phyloP scores from a whole-genome alignment of 1,140 invertebrate genomes.

The Drosophila navojoa region DNA sequence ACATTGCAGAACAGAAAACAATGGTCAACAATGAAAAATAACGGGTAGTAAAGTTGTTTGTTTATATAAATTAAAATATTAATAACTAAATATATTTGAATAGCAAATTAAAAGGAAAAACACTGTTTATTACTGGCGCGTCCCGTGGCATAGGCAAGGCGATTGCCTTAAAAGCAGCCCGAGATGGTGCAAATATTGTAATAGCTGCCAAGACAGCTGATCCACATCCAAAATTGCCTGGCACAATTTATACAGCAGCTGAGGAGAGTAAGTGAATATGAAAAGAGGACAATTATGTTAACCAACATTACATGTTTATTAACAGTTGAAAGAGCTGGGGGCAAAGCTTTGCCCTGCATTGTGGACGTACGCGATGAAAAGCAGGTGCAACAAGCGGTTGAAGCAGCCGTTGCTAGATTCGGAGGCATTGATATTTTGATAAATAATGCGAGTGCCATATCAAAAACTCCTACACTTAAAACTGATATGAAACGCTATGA shows the following conservation, averaged over 20 bases:
- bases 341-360: slow-evolving; percentile 95
- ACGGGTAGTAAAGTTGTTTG: slow-evolving; percentile 30
- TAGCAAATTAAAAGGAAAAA: slow-evolving; percentile 94
- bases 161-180: slow-evolving; percentile 96
- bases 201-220: slow-evolving; percentile 97
- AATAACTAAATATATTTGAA: neutral
- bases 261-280: slow-evolving; percentile 92
- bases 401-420: slow-evolving; percentile 94
- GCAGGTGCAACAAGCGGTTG: slow-evolving; percentile 92
- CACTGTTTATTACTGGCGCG: slow-evolving; percentile 97
- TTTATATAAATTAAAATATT: neutral
- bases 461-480: slow-evolving; percentile 91
- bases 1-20: neutral
- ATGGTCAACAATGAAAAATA: slow-evolving; percentile 49
- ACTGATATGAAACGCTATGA: slow-evolving; percentile 99
- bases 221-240: slow-evolving; percentile 97
- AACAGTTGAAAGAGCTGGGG: slow-evolving; percentile 94
- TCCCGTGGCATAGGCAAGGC: slow-evolving; percentile 98
- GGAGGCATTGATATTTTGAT: slow-evolving; percentile 98
- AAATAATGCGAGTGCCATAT: slow-evolving; percentile 99
- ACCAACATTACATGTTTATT: slow-evolving; percentile 3
- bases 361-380: slow-evolving; percentile 96
- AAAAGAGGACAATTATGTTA: too few species aligned
- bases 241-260: slow-evolving; percentile 98
- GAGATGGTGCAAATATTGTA: slow-evolving; percentile 97